Base-by-base conservation (phyloP, 2,797 vertebrate species). In the Chaenodraco wilsoni region DNA sequence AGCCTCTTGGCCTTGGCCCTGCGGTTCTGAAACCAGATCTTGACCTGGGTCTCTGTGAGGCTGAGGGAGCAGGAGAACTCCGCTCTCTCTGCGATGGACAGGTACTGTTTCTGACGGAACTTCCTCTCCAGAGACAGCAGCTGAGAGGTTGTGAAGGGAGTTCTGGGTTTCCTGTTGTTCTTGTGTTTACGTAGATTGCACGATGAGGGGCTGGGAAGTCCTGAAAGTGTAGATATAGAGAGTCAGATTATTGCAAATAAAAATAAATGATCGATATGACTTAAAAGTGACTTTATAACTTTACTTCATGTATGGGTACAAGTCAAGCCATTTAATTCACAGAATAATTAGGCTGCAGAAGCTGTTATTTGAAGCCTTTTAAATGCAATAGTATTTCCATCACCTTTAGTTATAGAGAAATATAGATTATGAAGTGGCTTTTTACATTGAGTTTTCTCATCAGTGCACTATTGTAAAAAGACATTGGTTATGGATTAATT, bases 11-110 rank as follows among this genome's bases (percentile, higher is more conserved):
- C 95, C 74, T 96, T 96, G 21, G 95, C 95, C 57, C 95, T 87
- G 85, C 95, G 94, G 93, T 96, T 96, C 84, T 96, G 95, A 84
- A 96, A 96, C 95, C 96, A 96, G 62, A 96, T 96, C 89, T 96
- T 96, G 76, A 96, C 96, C 84, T 96, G 95, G 5, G 95, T 96
- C 92, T 96, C 95, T 70, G 95, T 95, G 81, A 96, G 95, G 89
- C 92, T 93, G 81, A 96, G 94, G 2, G 95, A 95, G 85, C 77
- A 94, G 72, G 95, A 96, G 89, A 96, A 95, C 83, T 96, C 95
- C 1, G 95, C 95, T 87, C 96, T 91, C 85, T 96, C 96, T 4
- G 95, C 95, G 65, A 96, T 96, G 76, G 96, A 96, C 61, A 96
- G 93, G 82, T 96, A 96, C 83, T 95, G 95, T 92, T 96, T 96